Conservation (phyloP, 2,113 vertebrate genomes). For the Anarrhichthys ocellatus region DNA sequence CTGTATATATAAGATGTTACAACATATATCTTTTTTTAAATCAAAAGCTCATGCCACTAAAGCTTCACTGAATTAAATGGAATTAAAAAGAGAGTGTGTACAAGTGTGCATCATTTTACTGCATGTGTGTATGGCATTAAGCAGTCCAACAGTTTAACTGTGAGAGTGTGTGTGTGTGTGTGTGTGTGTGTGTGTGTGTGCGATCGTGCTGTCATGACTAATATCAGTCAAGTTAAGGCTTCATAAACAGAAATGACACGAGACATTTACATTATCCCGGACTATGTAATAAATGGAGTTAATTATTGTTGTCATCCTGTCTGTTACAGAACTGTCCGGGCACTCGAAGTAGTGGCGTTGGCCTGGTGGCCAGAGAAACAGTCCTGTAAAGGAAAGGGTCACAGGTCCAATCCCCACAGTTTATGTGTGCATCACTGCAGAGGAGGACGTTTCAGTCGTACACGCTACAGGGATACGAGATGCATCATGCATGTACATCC, state of each 20-base stretch:
- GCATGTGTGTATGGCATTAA: conserved; percentile 20
- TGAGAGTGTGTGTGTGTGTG: neutral
- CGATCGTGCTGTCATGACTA: conserved; percentile 45
- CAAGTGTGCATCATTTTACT: conserved; percentile 24
- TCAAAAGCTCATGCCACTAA: conserved; percentile 15
- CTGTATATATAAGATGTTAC: neutral
- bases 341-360: conserved; percentile 30
- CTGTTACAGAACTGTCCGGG: conserved; percentile 49
- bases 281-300: conserved; percentile 65
- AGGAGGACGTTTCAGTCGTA: conserved; percentile 49
- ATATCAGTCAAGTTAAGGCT: conserved; percentile 68
- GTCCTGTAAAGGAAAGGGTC: conserved; percentile 66
- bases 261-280: conserved; percentile 70
- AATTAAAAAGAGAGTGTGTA: conserved; percentile 29
- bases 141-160: conserved; percentile 15
- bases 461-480: conserved; percentile 5
- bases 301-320: conserved; percentile 71
- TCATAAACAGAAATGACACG: conserved; percentile 61
- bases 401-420: conserved; percentile 58
- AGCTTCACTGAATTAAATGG: conserved; percentile 12
- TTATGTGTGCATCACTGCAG: conserved; percentile 55
- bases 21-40: neutral
- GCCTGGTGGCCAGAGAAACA: conserved; percentile 40
- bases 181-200: conserved; percentile 18
- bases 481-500: conserved; percentile 36